phyloP scores from a whole-genome alignment of 2,113 vertebrate genomes.

The Hylia prasina region DNA sequence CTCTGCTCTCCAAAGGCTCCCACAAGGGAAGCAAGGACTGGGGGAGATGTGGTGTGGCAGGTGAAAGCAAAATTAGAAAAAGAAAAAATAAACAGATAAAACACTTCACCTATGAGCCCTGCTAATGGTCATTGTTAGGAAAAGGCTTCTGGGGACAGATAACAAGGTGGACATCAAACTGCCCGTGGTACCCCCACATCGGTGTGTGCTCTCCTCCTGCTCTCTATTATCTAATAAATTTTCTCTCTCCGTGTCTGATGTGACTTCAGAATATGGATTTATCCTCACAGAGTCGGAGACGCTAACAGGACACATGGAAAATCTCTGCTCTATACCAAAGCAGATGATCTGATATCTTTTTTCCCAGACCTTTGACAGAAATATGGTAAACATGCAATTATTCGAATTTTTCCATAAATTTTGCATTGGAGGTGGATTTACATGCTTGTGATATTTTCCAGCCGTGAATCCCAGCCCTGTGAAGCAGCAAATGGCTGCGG shows the following conservation, averaged over 20 bases:
- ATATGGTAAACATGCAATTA: constrained; percentile 64
- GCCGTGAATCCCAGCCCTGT: not conserved
- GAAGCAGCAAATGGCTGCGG: constrained; percentile 52
- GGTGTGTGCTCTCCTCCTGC: not conserved
- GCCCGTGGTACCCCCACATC: not conserved
- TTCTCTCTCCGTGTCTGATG: not conserved
- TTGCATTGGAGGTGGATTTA: constrained; percentile 57
- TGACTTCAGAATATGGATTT: not conserved
- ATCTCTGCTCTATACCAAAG: not conserved
- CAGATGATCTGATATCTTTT: constrained; percentile 13
- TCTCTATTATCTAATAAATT: not conserved
- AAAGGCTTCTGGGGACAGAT: not conserved
- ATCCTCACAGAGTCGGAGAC: not conserved
- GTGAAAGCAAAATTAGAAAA: not conserved
- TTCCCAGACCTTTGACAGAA: constrained; percentile 48
- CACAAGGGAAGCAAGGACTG: not conserved
- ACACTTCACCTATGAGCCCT: not conserved
- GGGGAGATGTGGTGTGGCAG: not conserved
- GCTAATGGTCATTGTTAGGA: not conserved
- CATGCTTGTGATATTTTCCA: constrained; percentile 55
- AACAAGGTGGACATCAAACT: not conserved
- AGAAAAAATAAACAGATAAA: not conserved
- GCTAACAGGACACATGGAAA: not conserved
- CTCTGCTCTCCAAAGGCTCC: not conserved
- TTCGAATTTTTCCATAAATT: constrained; percentile 52